Evolutionary conservation across 2,797 vertebrate species (phyloP).

Genomic region (Orestias chungarensis): DNA sequence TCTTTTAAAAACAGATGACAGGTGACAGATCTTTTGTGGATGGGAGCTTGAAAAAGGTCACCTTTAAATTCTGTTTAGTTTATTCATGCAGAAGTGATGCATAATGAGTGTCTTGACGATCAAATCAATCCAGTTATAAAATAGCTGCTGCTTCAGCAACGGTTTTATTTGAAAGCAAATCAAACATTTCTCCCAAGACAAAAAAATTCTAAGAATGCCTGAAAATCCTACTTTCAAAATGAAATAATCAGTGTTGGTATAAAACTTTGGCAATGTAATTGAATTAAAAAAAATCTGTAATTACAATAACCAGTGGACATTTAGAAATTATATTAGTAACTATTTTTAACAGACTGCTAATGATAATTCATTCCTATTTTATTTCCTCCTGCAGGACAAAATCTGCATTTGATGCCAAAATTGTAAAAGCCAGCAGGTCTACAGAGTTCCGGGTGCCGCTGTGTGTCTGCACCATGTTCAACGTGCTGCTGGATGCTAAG

Average conservation of each 20-base stretch:
- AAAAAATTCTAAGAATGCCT: neutral
- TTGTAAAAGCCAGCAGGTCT: conserved; percentile 90
- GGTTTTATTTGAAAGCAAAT: neutral
- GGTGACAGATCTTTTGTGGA: too few relatives aligned
- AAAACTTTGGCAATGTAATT: neutral
- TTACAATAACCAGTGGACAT: neutral
- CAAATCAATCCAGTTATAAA: neutral
- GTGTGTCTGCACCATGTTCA: conserved; percentile 96
- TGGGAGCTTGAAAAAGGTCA: neutral
- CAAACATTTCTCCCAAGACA: neutral
- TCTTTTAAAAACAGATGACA: neutral
- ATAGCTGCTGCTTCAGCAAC: neutral
- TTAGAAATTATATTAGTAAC: neutral
- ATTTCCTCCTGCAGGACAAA: conserved; percentile 85
- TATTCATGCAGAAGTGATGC: neutral
- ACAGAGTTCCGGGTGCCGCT: conserved; percentile 87
- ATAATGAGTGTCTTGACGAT: neutral
- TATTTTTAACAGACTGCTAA: neutral
- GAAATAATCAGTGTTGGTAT: neutral
- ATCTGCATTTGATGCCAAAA: conserved; percentile 90
- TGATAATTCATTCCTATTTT: neutral
- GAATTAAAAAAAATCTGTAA: neutral
- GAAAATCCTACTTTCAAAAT: neutral
- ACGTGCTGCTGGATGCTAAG: conserved; percentile 91
- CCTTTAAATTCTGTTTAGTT: neutral